A percentile compares a stretch with the other conserved stretches of the same genome.
phyloP scores from a whole-genome alignment of 1,140 invertebrate genomes.

The Diuraphis noxia region DNA sequence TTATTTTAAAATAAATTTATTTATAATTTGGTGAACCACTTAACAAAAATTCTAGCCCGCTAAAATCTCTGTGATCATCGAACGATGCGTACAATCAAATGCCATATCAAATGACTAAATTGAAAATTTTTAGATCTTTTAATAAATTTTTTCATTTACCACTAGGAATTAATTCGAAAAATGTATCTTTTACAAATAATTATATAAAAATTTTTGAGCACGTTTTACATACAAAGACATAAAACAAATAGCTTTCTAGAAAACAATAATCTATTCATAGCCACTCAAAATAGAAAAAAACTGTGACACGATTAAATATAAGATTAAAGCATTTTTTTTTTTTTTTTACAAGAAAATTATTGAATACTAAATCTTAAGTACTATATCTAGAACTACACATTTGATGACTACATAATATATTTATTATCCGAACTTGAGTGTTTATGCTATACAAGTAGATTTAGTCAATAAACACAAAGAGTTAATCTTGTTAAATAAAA shows the following conservation, averaged over 20 bases:
- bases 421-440: constrained; percentile 7
- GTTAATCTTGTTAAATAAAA: background rate
- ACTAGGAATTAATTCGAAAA: background rate
- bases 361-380: background rate
- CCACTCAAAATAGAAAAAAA: background rate
- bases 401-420: constrained; percentile 35
- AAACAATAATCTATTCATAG: constrained; percentile 1
- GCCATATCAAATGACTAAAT: background rate
- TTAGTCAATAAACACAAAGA: constrained; percentile 2
- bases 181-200: background rate
- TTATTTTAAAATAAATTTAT: background rate
- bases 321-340: background rate
- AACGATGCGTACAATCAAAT: too few relatives aligned
- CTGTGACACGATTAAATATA: background rate
- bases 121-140: background rate
- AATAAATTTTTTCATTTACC: background rate
- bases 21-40: background rate
- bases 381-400: background rate
- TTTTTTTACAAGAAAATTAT: background rate
- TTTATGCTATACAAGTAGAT: constrained; percentile 32
- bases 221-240: background rate
- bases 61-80: background rate
- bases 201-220: background rate
- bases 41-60: background rate
- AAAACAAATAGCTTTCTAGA: background rate